A percentile compares a stretch with the other conserved stretches of the same genome.
Evolutionary conservation across 30 jellyfish, hydroid and myxozoan genomes (phyloP).

Genomic region (Haliclystus octoradiatus): DNA sequence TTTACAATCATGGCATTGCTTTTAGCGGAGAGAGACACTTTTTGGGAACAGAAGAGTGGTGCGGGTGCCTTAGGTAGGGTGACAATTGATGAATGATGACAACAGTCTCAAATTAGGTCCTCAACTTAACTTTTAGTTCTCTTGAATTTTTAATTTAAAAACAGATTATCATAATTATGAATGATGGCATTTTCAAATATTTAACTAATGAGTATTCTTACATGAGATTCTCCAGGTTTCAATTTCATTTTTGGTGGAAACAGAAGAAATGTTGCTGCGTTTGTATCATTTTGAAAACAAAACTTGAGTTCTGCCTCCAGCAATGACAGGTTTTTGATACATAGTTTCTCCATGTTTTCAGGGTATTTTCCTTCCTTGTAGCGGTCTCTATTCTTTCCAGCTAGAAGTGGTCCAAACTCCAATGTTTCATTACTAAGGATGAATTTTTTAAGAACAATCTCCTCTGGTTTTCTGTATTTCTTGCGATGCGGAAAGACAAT

Average conservation of each 20-base stretch:
- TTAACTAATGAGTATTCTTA: too few relatives aligned
- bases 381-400: conserved; percentile 95
- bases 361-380: conserved; percentile 96
- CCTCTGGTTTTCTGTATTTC: conserved; percentile 70
- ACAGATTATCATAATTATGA: too few relatives aligned
- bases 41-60: too few relatives aligned
- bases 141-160: too few relatives aligned
- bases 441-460: conserved; percentile 63
- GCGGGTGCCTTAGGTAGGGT: too few relatives aligned
- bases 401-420: conserved; percentile 92
- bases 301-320: conserved; percentile 83
- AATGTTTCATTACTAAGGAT: conserved; percentile 61
- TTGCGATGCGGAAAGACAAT: conserved; percentile 89
- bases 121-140: too few relatives aligned
- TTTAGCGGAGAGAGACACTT: too few relatives aligned
- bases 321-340: conserved; percentile 68
- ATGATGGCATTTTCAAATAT: too few relatives aligned
- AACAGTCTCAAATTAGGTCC: too few relatives aligned
- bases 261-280: conserved; percentile 78
- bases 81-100: too few relatives aligned
- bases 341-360: conserved; percentile 81
- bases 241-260: conserved; percentile 54
- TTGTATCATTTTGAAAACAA: conserved; percentile 65
- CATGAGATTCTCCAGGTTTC: conserved; percentile 90
- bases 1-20: too few relatives aligned